Evolutionary conservation across 2,888 invertebrate species (phyloP), one percentile per base, ranked within the genome.

Genomic region (Tenthredo mesomela): DNA sequence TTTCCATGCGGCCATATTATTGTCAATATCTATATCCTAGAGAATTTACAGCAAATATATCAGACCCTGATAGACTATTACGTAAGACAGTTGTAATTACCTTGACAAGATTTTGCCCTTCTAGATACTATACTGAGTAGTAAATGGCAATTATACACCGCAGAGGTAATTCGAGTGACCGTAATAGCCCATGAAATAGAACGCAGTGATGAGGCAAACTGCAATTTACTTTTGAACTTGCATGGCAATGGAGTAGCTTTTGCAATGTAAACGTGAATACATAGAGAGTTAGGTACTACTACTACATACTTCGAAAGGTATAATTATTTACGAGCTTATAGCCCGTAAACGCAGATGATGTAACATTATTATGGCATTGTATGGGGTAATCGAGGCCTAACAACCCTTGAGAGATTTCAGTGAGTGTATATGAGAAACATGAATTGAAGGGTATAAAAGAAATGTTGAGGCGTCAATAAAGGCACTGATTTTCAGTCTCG

Each of bases 361-460:
- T 70, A 37, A 37, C 37, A n/a, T 73, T 43, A 73, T 73, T 73
- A n/a, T n/a, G 9, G 6, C 37, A 21, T 43, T 73, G 73, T 73
- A 12, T 43, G 73, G 73, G 73, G 21, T 73, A 40, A 43, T 73
- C 40, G 73, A 43, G 12, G 73, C 43, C 21, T 25, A 2, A 10
- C n/a, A 73, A 43, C n/a, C 73, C 73, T 15, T 12, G 25, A 21
- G 43, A 21, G 43, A 43, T 6, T 40, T n/a, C n/a, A n/a, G n/a
- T n/a, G 70, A 33, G 9, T 18, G 25, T 61, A 70, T 61, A 40
- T 73, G 73, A 21, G 2, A n/a, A 43, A 73, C 43, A 43, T 9
- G 10, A 1, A 73, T 73, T 21, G 7, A n/a, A 40, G 43, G 40
- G n/a, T 40, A 40, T 9, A 43, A 43, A 43, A 21, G 18, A 73